Percentiles rank a stretch among this genome's conserved stretches.
These are phyloP conservation scores for Myiopsitta monachus DNA, from an alignment of 2,113 vertebrate species.

Conservation along the genomic window DNA sequence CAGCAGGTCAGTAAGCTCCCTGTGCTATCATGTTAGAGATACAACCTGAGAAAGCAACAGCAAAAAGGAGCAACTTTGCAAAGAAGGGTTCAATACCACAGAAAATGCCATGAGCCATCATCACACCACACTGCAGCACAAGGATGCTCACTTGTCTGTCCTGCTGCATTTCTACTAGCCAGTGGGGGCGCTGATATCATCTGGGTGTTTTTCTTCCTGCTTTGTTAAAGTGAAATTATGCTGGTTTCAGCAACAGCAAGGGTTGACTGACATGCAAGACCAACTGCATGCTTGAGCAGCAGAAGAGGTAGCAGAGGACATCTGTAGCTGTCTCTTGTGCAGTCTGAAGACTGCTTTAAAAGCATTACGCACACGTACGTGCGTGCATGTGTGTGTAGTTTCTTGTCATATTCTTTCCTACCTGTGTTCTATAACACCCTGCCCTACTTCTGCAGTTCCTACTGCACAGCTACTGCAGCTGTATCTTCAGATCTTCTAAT, in stretches of 20 bases:
- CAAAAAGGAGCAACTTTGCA: background rate
- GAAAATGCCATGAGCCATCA: background rate
- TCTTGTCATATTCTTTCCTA: background rate
- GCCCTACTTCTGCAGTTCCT: background rate
- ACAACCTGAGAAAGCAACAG: background rate
- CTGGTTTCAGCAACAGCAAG: background rate
- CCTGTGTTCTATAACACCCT: background rate
- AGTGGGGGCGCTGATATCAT: background rate
- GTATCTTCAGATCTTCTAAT: background rate
- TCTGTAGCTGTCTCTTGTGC: background rate
- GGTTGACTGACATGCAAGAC: background rate
- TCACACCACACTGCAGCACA: accelerated
- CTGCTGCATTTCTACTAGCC: background rate
- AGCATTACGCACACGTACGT: background rate
- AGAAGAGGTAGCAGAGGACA: background rate
- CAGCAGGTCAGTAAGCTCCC: background rate
- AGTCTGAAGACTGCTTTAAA: background rate
- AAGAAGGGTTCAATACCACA: background rate
- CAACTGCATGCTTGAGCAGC: background rate
- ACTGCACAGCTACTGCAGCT: background rate
- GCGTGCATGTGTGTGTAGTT: background rate
- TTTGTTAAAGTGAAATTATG: background rate
- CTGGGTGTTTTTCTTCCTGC: background rate
- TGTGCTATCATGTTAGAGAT: background rate
- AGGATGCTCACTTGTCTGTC: background rate